Conservation (phyloP, 2,113 vertebrate species). For the Laticauda laticaudata region DNA sequence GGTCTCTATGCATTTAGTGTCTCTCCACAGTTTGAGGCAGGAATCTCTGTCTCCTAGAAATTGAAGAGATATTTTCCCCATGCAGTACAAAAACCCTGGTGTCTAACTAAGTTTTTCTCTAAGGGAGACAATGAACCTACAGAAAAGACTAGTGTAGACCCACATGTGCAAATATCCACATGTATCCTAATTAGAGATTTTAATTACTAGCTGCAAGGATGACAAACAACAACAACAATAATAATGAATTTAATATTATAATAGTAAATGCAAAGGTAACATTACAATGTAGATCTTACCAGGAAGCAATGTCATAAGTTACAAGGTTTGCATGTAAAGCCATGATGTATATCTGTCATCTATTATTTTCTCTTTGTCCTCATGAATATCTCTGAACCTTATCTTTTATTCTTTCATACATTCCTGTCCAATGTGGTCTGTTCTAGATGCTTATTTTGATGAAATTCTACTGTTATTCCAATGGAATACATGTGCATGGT, state of each 20-base stretch:
- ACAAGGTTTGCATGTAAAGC: background rate
- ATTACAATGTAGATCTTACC: background rate
- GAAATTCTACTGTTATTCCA: background rate
- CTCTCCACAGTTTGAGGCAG: background rate
- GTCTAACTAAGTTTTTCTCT: background rate
- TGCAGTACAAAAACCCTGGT: background rate
- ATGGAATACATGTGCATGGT: background rate
- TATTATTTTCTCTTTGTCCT: background rate
- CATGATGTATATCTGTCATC: background rate
- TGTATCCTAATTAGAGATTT: slow-evolving; percentile 15
- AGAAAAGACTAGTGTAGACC: background rate
- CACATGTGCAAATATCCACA: background rate
- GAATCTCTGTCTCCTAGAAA: background rate
- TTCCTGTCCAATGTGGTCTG: background rate
- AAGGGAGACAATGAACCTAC: background rate
- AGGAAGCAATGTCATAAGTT: background rate
- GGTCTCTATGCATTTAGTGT: background rate
- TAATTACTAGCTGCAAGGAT: background rate
- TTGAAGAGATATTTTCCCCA: background rate
- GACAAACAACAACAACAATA: background rate
- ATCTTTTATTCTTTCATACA: slow-evolving; percentile 25
- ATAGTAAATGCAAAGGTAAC: background rate
- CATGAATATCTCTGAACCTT: background rate
- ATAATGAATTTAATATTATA: background rate
- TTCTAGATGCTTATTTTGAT: background rate